These are phyloP conservation scores for Kradibia gibbosae DNA, from an alignment of 1,140 invertebrate species.

Conservation along the genomic window DNA sequence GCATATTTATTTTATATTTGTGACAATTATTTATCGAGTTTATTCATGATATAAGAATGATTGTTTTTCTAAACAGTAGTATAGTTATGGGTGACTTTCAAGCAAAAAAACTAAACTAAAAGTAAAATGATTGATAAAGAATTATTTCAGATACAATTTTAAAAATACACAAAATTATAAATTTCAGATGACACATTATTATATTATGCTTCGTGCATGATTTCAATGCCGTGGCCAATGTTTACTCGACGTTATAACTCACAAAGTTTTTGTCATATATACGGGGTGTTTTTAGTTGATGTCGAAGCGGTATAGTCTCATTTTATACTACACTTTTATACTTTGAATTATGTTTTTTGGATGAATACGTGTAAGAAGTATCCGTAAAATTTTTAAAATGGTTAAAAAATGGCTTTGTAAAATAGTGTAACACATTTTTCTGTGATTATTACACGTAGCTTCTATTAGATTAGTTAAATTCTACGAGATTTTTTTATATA, in stretches of 20 bases:
- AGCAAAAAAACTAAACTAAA: neutral
- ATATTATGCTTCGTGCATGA: conserved; percentile 2
- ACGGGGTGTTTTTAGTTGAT: conserved; percentile 27
- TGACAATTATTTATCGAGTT: too few relatives aligned
- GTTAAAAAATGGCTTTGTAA: too few relatives aligned
- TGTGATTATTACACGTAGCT: too few relatives aligned
- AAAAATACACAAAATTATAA: neutral
- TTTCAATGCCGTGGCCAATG: conserved; percentile 16
- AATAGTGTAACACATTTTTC: too few relatives aligned
- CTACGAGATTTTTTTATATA: too few relatives aligned
- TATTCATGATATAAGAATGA: too few relatives aligned
- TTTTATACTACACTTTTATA: conserved; percentile 7
- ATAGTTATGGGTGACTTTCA: neutral
- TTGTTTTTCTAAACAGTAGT: too few relatives aligned
- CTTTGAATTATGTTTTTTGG: conserved; percentile 5
- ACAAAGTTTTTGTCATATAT: conserved; percentile 24
- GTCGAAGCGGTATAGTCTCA: neutral
- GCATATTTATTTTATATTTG: too few relatives aligned
- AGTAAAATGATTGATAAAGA: neutral
- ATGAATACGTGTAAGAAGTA: neutral
- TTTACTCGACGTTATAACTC: conserved; percentile 15
- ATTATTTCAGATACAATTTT: neutral
- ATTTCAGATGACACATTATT: too few relatives aligned
- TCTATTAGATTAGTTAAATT: too few relatives aligned
- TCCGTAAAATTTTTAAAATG: neutral